phyloP scores from a whole-genome alignment of 1,140 invertebrate genomes.

The Metopolophium dirhodum region DNA sequence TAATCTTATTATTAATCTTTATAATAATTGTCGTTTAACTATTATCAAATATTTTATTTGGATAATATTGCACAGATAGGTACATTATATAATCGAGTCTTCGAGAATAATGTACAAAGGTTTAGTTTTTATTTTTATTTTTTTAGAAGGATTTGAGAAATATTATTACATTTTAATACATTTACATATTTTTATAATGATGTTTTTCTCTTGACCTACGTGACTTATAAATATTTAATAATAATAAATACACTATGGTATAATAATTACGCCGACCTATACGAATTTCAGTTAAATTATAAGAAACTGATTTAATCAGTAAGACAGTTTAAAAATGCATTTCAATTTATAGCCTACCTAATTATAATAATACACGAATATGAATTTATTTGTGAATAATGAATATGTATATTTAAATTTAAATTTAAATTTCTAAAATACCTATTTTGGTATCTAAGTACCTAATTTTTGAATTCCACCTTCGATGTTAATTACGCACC shows the following conservation, averaged over 20 bases:
- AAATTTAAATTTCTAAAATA: background rate
- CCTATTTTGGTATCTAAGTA: background rate
- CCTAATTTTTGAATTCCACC: background rate
- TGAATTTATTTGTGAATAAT: background rate
- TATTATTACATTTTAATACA: no score
- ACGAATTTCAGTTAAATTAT: background rate
- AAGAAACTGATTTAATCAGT: background rate
- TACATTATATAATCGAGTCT: background rate
- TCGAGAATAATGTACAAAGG: background rate
- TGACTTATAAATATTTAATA: background rate
- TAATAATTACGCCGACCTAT: background rate
- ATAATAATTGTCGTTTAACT: background rate
- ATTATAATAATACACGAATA: background rate
- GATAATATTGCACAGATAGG: no score
- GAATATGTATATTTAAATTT: background rate
- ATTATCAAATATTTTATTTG: background rate
- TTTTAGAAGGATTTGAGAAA: no score
- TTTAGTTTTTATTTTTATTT: no score
- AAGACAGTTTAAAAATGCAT: background rate
- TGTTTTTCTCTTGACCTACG: background rate
- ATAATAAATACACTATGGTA: background rate
- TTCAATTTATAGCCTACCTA: background rate
- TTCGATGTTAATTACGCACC: background rate
- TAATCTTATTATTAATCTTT: background rate
- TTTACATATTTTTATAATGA: no score